A percentile compares a stretch with the other conserved stretches of the same genome.
These are phyloP conservation scores for Gymnoscopelus microlampas DNA, from an alignment of 2,797 vertebrate species.

Conservation along the genomic window DNA sequence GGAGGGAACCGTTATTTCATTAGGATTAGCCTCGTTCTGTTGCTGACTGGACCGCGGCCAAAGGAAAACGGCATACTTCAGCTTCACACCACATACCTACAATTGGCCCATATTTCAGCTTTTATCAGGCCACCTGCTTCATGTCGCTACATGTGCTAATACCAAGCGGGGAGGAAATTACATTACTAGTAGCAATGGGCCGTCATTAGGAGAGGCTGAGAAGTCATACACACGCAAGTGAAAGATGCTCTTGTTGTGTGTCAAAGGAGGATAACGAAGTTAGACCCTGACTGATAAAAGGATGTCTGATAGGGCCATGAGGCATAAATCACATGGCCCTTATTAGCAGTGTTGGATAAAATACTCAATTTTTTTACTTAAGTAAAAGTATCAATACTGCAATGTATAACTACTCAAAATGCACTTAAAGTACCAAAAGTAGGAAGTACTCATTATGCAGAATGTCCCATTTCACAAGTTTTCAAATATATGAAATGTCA, in stretches of 20 bases:
- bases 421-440: too few relatives aligned
- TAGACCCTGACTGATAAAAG: slow-evolving; percentile 17
- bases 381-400: too few relatives aligned
- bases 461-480: too few relatives aligned
- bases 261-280: slow-evolving; percentile 31
- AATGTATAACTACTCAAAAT: too few relatives aligned
- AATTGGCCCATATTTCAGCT: slow-evolving; percentile 22
- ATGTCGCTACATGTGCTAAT: background rate
- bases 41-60: slow-evolving; percentile 44
- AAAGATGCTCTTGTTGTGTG: slow-evolving; percentile 18
- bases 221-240: background rate
- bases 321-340: slow-evolving; percentile 52
- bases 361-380: too few relatives aligned
- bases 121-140: slow-evolving; percentile 43
- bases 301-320: slow-evolving; percentile 25
- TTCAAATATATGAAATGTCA: too few relatives aligned
- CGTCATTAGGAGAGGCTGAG: background rate
- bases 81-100: slow-evolving; percentile 40
- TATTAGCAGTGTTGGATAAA: background rate
- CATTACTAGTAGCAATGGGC: background rate
- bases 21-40: slow-evolving; percentile 37
- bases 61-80: slow-evolving; percentile 44
- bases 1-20: slow-evolving; percentile 39
- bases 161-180: slow-evolving; percentile 13
- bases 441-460: too few relatives aligned